Conservation (phyloP, 2,888 invertebrate species). For the Keiferia lycopersicella region DNA sequence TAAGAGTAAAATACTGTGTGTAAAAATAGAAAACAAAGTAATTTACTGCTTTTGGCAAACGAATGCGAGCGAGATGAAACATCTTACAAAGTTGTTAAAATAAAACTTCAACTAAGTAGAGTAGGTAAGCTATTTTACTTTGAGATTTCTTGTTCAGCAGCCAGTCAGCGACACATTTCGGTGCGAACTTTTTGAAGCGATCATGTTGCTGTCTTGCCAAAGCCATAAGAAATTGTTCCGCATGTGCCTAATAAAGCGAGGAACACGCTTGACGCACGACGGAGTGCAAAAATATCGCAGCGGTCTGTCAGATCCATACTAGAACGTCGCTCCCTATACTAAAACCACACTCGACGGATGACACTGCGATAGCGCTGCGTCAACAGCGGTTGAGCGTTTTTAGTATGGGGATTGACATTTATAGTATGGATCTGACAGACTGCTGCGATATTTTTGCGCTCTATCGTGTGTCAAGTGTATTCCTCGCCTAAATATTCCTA, state of each 20-base stretch:
- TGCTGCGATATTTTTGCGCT: too few relatives aligned
- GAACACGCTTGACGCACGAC: too few relatives aligned
- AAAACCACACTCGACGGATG: too few relatives aligned
- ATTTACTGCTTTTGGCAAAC: conserved; percentile 16
- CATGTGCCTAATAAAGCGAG: background rate
- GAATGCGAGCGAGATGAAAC: background rate
- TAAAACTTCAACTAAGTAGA: conserved; percentile 6
- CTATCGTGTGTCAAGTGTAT: too few relatives aligned
- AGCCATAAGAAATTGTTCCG: conserved; percentile 21
- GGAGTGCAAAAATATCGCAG: too few relatives aligned
- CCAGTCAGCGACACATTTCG: background rate
- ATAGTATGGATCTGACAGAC: too few relatives aligned
- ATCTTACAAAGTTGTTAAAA: conserved; percentile 6
- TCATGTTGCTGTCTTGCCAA: conserved; percentile 29
- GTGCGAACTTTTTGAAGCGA: conserved; percentile 29
- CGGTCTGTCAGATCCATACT: too few relatives aligned
- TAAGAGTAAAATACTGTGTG: background rate
- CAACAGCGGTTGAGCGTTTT: too few relatives aligned
- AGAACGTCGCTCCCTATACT: too few relatives aligned
- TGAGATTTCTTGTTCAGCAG: background rate
- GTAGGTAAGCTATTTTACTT: background rate
- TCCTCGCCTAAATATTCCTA: too few relatives aligned
- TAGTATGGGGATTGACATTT: too few relatives aligned
- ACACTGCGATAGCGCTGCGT: too few relatives aligned
- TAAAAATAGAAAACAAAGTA: conserved; percentile 15